These are phyloP conservation scores for Varanus salvator DNA, from an alignment of 2,113 vertebrate species.

Conservation along the genomic window DNA sequence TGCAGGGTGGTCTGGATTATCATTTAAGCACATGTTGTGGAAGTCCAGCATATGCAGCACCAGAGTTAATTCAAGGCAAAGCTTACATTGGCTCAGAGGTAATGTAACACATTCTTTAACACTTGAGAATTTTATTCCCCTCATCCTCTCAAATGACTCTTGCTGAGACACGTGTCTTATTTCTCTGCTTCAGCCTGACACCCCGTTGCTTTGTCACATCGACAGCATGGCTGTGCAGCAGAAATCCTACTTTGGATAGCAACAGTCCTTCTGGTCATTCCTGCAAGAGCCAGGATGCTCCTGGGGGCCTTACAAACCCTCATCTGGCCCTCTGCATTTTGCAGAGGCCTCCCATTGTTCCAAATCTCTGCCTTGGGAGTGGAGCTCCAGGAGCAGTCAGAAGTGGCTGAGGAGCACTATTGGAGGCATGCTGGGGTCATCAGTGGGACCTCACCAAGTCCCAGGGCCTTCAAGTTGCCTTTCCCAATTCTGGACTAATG, in stretches of 20 bases:
- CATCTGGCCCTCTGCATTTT: too few species aligned
- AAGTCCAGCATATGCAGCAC: conserved; percentile 95
- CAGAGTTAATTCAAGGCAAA: conserved; percentile 95
- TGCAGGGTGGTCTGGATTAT: conserved; percentile 88
- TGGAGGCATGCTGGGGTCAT: background rate
- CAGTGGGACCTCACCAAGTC: background rate
- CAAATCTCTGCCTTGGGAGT: background rate
- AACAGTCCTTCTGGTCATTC: background rate
- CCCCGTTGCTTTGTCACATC: background rate
- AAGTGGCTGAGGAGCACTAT: background rate
- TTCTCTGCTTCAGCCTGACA: background rate
- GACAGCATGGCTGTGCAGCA: background rate
- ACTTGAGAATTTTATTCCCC: background rate
- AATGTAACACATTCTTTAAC: background rate
- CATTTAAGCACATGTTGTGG: conserved; percentile 92
- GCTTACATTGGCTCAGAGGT: conserved; percentile 96
- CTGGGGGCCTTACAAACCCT: too few species aligned
- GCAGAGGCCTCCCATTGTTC: background rate
- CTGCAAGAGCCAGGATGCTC: background rate
- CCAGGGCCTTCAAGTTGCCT: background rate
- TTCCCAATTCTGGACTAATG: background rate
- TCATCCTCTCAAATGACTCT: fast-evolving
- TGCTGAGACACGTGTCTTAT: background rate
- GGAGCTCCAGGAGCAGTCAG: background rate
- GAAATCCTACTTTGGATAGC: background rate